phyloP scores from a whole-genome alignment of 2,888 invertebrate genomes.

The Rotaria magnacalcarata region DNA sequence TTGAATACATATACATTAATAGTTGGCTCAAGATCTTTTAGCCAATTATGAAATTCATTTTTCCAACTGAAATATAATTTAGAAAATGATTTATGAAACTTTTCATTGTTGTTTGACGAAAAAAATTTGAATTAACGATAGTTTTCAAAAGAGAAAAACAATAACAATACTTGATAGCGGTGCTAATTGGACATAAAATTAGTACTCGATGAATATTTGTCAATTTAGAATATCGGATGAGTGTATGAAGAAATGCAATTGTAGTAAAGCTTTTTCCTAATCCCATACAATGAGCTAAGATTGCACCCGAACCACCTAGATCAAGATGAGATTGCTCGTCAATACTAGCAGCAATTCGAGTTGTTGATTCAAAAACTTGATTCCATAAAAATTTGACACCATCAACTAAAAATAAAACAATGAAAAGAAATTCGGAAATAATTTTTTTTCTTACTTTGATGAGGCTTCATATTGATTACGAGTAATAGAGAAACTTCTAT shows the following conservation, averaged over 20 bases:
- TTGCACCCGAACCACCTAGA: conserved; percentile 76
- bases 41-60: not conserved
- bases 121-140: not conserved
- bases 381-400: conserved; percentile 94
- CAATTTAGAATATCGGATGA: conserved; percentile 67
- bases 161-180: not conserved
- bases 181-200: conserved; percentile 82
- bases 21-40: not conserved
- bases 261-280: conserved; percentile 64
- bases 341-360: conserved; percentile 61
- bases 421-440: not conserved
- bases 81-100: too few relatives aligned
- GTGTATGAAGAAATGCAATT: conserved; percentile 76
- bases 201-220: conserved; percentile 73
- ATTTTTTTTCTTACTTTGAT: conserved; percentile 20
- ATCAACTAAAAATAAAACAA: conserved; percentile 47
- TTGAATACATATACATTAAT: not conserved
- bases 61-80: not conserved
- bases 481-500: conserved; percentile 38
- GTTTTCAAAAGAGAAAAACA: too few relatives aligned
- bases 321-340: conserved; percentile 59
- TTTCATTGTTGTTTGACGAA: too few relatives aligned
- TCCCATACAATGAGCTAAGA: conserved; percentile 95
- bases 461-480: conserved; percentile 35
- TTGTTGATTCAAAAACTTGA: conserved; percentile 78